These are phyloP conservation scores for Paedocypris micromegethes DNA, from an alignment of 2,797 vertebrate genomes.

Conservation along the genomic window DNA sequence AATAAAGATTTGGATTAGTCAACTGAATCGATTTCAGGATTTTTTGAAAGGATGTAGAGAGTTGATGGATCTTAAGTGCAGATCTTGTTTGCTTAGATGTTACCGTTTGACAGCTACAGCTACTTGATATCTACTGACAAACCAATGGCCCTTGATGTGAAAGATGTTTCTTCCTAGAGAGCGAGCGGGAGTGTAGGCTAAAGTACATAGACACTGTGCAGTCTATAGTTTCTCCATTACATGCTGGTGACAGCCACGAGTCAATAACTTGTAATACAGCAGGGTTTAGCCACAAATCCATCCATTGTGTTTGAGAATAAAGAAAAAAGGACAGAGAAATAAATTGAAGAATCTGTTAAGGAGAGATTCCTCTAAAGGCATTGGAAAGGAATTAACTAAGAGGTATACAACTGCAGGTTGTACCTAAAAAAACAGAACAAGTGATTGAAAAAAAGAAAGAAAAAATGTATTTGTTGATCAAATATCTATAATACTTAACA, in stretches of 20 bases:
- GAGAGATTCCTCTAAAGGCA: constrained; percentile 17
- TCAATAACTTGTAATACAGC: constrained; percentile 52
- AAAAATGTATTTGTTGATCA: no score
- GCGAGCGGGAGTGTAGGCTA: constrained; percentile 1
- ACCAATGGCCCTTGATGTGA: constrained; percentile 18
- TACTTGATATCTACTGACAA: constrained; percentile 1
- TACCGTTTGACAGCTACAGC: constrained; percentile 1
- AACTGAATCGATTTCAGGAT: constrained; percentile 15
- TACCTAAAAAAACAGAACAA: constrained; percentile 13
- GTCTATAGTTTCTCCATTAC: constrained; percentile 42
- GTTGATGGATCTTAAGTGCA: background rate
- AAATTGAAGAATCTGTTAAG: constrained; percentile 7
- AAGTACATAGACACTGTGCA: background rate
- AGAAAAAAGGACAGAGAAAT: constrained; percentile 32
- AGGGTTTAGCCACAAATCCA: constrained; percentile 47
- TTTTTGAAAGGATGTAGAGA: background rate
- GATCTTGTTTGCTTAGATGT: constrained; percentile 1
- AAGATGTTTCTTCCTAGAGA: constrained; percentile 16
- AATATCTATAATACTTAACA: no score
- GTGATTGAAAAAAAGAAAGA: background rate
- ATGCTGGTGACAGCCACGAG: constrained; percentile 35
- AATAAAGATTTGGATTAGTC: constrained; percentile 1
- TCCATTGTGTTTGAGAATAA: constrained; percentile 23
- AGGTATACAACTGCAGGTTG: constrained; percentile 19
- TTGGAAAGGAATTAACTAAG: constrained; percentile 29